A percentile compares a stretch with the other conserved stretches of the same genome.
Evolutionary conservation across 2,113 vertebrate species (phyloP).

Genomic region (Cnemophilus loriae): DNA sequence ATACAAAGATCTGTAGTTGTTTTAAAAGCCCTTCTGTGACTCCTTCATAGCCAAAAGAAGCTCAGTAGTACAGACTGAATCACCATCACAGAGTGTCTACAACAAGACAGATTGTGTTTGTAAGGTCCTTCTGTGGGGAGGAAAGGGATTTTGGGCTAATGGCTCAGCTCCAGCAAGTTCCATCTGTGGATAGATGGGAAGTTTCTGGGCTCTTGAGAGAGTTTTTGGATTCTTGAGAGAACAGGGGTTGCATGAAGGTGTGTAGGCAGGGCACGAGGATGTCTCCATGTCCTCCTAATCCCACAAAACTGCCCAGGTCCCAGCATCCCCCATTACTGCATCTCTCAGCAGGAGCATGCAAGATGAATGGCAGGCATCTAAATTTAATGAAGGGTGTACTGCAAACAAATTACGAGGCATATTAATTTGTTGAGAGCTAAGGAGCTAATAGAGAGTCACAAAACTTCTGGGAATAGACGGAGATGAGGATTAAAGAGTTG

Average conservation of each 20-base stretch:
- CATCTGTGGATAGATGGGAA: not conserved
- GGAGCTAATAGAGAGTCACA: not conserved
- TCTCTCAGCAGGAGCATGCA: not conserved
- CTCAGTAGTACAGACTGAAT: not conserved
- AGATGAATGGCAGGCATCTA: not conserved
- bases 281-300: not conserved
- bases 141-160: not conserved
- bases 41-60: not conserved
- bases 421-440: not conserved
- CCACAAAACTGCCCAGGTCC: accelerated
- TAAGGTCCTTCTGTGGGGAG: not conserved
- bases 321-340: not conserved
- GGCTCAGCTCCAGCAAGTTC: not conserved
- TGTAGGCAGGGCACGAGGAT: not conserved
- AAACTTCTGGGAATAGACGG: not conserved
- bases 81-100: not conserved
- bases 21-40: not conserved
- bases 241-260: not conserved
- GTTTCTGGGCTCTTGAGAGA: not conserved
- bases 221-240: not conserved
- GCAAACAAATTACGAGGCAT: not conserved
- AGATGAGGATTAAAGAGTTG: not conserved
- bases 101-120: not conserved
- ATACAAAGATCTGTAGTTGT: not conserved
- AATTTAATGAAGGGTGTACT: not conserved